phyloP scores from a whole-genome alignment of 2,797 vertebrate genomes.

The Myotis myotis region DNA sequence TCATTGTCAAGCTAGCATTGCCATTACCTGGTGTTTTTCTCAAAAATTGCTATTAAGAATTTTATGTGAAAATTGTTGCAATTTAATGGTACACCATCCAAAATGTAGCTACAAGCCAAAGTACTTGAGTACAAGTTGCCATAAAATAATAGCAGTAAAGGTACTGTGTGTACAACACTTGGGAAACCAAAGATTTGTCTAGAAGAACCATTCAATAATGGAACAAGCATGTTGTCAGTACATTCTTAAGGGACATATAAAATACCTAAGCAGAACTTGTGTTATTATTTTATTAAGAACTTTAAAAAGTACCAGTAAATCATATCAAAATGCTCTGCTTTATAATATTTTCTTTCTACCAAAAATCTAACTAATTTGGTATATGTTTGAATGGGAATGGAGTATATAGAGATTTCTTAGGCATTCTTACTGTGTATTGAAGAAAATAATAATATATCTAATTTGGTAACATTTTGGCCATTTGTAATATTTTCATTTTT shows the following conservation, averaged over 20 bases:
- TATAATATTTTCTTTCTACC: background rate
- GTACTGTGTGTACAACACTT: constrained; percentile 52
- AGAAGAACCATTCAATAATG: background rate
- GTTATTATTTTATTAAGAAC: background rate
- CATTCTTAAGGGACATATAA: background rate
- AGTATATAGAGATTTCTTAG: background rate
- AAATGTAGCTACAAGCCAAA: constrained; percentile 57
- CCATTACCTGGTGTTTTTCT: background rate
- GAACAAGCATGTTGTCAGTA: background rate
- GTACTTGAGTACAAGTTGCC: constrained; percentile 47
- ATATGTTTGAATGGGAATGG: background rate
- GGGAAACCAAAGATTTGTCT: constrained; percentile 30
- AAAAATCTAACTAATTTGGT: background rate
- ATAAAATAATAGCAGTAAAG: constrained; percentile 66
- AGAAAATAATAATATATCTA: background rate
- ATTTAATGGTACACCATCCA: constrained; percentile 20
- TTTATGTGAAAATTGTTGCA: background rate
- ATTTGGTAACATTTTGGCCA: background rate
- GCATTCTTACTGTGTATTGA: background rate
- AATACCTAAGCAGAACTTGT: background rate
- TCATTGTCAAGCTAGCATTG: constrained; percentile 23
- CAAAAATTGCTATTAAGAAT: background rate
- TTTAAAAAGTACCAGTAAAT: background rate
- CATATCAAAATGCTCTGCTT: background rate
- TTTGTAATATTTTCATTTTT: background rate